phyloP scores from a whole-genome alignment of 2,888 invertebrate genomes.

The Palloptera scutellata region DNA sequence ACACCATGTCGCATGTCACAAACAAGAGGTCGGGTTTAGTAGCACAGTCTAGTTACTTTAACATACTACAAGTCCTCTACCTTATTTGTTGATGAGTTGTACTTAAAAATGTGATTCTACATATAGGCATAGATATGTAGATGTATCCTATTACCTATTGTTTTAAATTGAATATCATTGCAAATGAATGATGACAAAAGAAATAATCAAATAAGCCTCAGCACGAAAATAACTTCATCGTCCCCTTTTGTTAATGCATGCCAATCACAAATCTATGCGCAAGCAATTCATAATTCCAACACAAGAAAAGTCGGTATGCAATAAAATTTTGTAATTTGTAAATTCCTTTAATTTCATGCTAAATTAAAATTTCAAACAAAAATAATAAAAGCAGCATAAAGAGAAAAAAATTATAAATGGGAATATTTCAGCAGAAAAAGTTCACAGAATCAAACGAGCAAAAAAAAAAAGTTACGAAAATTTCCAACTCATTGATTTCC shows the following conservation, averaged over 20 bases:
- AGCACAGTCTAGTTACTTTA: no score
- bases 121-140: no score
- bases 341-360: slow-evolving; percentile 50
- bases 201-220: no score
- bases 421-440: slow-evolving; percentile 32
- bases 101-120: no score
- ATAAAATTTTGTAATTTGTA: slow-evolving; percentile 38
- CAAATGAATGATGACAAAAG: no score
- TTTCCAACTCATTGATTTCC: slow-evolving; percentile 64
- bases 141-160: no score
- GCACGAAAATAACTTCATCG: background rate
- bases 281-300: slow-evolving; percentile 16
- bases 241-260: slow-evolving; percentile 30
- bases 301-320: slow-evolving; percentile 20
- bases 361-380: slow-evolving; percentile 47
- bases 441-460: slow-evolving; percentile 30
- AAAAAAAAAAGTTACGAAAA: slow-evolving; percentile 49
- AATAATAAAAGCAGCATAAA: slow-evolving; percentile 24
- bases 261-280: slow-evolving; percentile 4
- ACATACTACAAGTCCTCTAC: no score
- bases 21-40: no score
- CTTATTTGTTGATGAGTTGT: no score
- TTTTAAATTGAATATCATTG: no score
- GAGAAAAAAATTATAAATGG: slow-evolving; percentile 21
- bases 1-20: no score